Conservation (phyloP, 1,140 invertebrate genomes). For the Drosophila biarmipes region DNA sequence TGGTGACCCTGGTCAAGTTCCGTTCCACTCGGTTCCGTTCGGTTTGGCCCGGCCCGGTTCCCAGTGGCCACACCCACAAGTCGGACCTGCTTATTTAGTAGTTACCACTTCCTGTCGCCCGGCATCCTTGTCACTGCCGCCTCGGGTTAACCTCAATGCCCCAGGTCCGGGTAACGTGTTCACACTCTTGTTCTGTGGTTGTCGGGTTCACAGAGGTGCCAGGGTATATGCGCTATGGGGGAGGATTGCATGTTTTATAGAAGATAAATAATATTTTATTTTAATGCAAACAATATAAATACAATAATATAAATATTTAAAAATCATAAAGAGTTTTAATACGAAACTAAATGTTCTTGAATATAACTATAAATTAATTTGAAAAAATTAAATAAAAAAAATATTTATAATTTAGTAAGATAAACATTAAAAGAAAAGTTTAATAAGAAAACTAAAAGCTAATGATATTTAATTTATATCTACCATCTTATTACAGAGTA, state of each 20-base stretch:
- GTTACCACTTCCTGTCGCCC: constrained; percentile 57
- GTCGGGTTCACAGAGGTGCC: neutral
- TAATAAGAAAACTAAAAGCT: no score
- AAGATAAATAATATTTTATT: neutral
- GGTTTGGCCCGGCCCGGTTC: constrained; percentile 15
- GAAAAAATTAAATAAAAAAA: no score
- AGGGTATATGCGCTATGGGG: constrained; percentile 1
- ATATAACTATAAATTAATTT: no score
- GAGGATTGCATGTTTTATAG: neutral
- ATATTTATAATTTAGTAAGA: no score
- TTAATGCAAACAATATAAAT: no score
- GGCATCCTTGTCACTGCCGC: constrained; percentile 45
- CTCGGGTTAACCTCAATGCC: constrained; percentile 44
- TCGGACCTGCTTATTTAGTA: constrained; percentile 54
- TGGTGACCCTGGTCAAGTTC: constrained; percentile 42
- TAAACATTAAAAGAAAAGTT: no score
- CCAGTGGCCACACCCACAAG: constrained; percentile 43
- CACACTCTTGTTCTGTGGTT: constrained; percentile 51
- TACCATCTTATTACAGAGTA: neutral
- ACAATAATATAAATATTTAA: no score
- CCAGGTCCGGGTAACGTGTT: constrained; percentile 36
- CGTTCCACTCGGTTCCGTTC: constrained; percentile 35
- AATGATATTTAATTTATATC: neutral
- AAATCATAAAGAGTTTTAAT: no score
- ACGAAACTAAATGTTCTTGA: no score